Percentiles rank a stretch among this genome's conserved stretches.
Conservation (phyloP, 2,113 vertebrate species). For the Lophochroa leadbeateri region DNA sequence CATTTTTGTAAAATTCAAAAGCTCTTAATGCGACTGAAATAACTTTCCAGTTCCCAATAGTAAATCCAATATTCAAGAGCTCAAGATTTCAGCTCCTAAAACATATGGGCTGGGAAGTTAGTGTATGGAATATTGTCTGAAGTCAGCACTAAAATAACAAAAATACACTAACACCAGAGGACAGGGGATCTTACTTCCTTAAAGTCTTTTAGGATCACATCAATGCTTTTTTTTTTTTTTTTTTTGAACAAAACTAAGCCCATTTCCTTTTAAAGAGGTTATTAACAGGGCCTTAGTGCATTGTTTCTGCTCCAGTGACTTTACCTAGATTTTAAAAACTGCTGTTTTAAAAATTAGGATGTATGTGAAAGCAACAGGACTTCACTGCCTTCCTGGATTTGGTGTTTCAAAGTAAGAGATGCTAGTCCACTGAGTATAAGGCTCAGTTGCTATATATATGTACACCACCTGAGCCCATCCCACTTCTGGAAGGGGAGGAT, state of each 20-base stretch:
- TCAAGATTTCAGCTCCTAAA: not conserved
- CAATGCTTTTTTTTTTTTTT: not conserved
- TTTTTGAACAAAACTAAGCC: not conserved
- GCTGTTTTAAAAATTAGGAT: not conserved
- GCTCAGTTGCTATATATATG: not conserved
- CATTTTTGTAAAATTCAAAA: not conserved
- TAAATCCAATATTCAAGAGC: not conserved
- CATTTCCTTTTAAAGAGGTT: not conserved
- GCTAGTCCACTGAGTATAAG: not conserved
- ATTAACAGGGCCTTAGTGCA: not conserved
- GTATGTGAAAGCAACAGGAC: not conserved
- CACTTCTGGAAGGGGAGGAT: not conserved
- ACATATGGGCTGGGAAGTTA: fast-evolving
- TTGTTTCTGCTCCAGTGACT: not conserved
- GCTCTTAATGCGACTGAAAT: not conserved
- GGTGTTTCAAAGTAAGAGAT: not conserved
- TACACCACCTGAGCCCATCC: not conserved
- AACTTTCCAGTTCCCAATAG: not conserved
- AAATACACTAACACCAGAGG: not conserved
- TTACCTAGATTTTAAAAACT: not conserved
- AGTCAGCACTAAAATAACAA: not conserved
- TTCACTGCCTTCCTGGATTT: not conserved
- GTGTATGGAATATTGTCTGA: not conserved
- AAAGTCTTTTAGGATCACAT: not conserved
- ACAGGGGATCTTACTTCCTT: not conserved